Evolutionary conservation across 2,113 vertebrate genomes (phyloP).

Genomic region (Apus apus): DNA sequence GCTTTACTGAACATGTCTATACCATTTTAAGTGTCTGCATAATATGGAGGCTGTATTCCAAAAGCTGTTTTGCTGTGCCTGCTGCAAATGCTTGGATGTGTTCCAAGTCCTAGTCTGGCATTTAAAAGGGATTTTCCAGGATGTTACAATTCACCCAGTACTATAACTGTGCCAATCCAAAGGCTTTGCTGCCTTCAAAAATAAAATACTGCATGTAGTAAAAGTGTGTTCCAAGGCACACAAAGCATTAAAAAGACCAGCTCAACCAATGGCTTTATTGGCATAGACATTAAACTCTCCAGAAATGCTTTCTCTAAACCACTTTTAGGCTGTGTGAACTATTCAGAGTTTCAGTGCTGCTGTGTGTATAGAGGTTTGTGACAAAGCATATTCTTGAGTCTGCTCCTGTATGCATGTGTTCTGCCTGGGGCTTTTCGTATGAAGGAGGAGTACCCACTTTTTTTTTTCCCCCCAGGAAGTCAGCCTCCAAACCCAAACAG

Average conservation of each 20-base stretch:
- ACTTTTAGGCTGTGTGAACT: not conserved
- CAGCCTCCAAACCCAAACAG: not conserved
- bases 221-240: constrained; percentile 25
- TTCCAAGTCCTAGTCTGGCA: constrained; percentile 60
- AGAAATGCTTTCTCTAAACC: not conserved
- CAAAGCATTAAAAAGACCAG: not conserved
- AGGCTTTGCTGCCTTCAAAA: constrained; percentile 52
- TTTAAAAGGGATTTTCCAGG: constrained; percentile 68
- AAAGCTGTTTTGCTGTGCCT: constrained; percentile 56
- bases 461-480: not conserved
- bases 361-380: not conserved
- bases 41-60: constrained; percentile 10
- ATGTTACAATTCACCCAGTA: constrained; percentile 49
- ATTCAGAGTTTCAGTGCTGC: not conserved
- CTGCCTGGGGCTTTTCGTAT: not conserved
- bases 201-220: not conserved
- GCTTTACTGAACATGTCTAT: not conserved
- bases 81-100: constrained; percentile 44
- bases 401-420: not conserved
- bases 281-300: not conserved
- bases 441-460: not conserved
- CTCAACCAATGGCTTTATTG: constrained; percentile 11
- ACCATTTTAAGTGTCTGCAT: not conserved
- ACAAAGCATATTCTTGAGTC: not conserved
- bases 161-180: constrained; percentile 41